These are phyloP conservation scores for Bufotes viridis DNA, from an alignment of 2,797 vertebrate genomes.

Conservation along the genomic window DNA sequence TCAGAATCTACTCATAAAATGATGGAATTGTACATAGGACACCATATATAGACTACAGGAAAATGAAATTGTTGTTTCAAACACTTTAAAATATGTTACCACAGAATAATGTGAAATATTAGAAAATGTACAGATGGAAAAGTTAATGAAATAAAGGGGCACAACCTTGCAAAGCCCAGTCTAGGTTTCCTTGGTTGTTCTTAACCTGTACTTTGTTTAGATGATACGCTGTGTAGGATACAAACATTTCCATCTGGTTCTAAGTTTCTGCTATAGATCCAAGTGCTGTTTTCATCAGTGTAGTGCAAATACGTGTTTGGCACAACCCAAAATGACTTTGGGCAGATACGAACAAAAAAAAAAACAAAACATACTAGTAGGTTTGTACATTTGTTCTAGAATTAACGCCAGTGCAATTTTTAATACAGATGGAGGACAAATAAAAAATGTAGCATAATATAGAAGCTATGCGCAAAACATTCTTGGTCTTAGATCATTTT, in stretches of 20 bases:
- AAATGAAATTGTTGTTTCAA: neutral
- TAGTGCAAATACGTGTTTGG: neutral
- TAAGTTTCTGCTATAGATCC: neutral
- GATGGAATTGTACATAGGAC: no score
- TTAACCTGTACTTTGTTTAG: neutral
- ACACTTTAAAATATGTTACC: neutral
- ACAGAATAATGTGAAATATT: no score
- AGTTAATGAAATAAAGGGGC: neutral
- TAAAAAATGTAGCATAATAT: neutral
- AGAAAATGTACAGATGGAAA: neutral
- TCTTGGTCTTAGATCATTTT: slow-evolving; percentile 15
- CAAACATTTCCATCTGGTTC: neutral
- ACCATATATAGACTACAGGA: no score
- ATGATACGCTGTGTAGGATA: neutral
- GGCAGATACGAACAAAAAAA: neutral
- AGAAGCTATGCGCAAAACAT: slow-evolving; percentile 11
- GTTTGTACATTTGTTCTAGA: neutral
- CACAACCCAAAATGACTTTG: slow-evolving; percentile 7
- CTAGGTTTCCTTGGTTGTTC: neutral
- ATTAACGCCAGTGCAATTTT: slow-evolving; percentile 24
- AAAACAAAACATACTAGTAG: neutral
- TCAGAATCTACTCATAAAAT: no score
- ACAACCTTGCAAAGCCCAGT: neutral
- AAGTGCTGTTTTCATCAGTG: neutral
- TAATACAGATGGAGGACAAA: neutral